Percentiles rank a stretch among this genome's conserved stretches.
These are phyloP conservation scores for Sceloporus undulatus DNA, from an alignment of 2,113 vertebrate genomes.

Conservation along the genomic window DNA sequence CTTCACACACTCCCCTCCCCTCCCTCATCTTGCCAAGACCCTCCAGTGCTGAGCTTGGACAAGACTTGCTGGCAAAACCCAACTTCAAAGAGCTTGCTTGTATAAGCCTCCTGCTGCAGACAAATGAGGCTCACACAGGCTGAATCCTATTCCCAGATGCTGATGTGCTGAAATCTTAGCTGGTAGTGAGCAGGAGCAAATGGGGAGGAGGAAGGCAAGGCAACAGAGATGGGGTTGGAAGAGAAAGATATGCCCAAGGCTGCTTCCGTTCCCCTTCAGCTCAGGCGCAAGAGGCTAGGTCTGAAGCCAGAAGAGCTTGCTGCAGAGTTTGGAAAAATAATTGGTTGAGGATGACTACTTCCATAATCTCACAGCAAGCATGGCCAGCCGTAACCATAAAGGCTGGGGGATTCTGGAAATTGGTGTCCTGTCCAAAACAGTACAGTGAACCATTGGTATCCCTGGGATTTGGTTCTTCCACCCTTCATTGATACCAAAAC, in stretches of 20 bases:
- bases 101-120: constrained; percentile 1
- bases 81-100: constrained; percentile 3
- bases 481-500: too few species aligned
- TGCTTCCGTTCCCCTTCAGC: not conserved
- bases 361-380: not conserved
- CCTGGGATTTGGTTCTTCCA: too few species aligned
- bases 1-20: not conserved
- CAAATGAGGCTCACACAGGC: not conserved
- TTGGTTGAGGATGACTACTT: not conserved
- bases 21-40: not conserved
- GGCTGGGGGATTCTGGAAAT: not conserved
- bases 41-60: not conserved
- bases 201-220: not conserved
- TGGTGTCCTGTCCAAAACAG: not conserved
- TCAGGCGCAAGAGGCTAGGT: not conserved
- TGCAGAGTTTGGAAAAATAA: not conserved
- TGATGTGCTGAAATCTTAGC: not conserved
- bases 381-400: not conserved
- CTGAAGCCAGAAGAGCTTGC: not conserved
- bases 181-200: constrained; percentile 11
- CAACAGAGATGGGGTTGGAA: too few species aligned
- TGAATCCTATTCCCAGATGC: not conserved
- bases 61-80: not conserved
- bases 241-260: too few species aligned
- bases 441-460: not conserved